Conservation (phyloP, 2,113 vertebrate species). For the Gavia stellata region DNA sequence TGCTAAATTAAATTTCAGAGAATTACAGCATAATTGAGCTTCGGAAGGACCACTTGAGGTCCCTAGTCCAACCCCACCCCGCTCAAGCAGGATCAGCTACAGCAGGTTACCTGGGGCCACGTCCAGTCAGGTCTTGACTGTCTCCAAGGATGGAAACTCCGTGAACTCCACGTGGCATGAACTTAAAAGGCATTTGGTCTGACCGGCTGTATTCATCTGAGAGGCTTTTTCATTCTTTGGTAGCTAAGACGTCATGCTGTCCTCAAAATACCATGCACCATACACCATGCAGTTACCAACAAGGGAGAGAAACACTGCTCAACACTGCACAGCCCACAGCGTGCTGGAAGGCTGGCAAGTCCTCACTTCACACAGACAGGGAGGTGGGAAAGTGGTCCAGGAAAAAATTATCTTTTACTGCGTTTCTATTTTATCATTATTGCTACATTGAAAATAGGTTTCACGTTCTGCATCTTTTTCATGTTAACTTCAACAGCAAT, state of each 20-base stretch:
- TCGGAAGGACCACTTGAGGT: not conserved
- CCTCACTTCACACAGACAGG: not conserved
- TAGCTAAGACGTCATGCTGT: not conserved
- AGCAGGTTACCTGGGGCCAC: not conserved
- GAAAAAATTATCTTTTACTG: not conserved
- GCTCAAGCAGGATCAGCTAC: not conserved
- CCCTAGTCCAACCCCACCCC: not conserved
- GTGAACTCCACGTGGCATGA: not conserved
- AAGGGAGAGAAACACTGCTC: not conserved
- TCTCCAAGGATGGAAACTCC: not conserved
- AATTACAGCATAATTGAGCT: not conserved
- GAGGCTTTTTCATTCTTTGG: not conserved
- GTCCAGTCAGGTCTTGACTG: not conserved
- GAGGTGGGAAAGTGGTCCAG: not conserved
- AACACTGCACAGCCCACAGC: not conserved
- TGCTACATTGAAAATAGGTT: not conserved
- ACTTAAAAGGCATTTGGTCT: not conserved
- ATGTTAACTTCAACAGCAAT: not conserved
- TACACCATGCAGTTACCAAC: not conserved
- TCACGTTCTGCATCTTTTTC: not conserved
- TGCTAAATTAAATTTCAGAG: not conserved
- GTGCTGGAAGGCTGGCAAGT: not conserved
- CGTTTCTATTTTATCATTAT: not conserved
- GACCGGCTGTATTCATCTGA: not conserved
- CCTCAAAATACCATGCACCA: not conserved